Evolutionary conservation across 2,888 invertebrate genomes (phyloP).

Genomic region (Platycheirus rosarum): DNA sequence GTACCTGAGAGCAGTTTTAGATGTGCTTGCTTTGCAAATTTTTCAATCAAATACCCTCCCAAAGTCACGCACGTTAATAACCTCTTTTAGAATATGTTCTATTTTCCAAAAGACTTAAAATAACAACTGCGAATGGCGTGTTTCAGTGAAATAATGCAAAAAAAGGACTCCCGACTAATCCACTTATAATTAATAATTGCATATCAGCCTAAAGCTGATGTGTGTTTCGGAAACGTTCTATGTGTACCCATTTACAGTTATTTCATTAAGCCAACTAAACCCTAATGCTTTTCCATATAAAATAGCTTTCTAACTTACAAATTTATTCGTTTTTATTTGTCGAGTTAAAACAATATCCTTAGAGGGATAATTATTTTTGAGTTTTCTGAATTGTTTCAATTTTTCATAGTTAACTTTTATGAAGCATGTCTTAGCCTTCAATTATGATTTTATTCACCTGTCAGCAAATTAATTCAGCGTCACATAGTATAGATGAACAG

Average conservation of each 20-base stretch:
- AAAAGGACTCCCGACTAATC: constrained; percentile 8
- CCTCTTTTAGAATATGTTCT: constrained; percentile 4
- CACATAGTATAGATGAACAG: constrained; percentile 12
- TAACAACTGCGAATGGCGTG: constrained; percentile 45
- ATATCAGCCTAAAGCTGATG: constrained; percentile 39
- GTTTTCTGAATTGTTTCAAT: constrained; percentile 36
- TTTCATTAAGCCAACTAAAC: constrained; percentile 15
- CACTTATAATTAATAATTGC: constrained; percentile 61
- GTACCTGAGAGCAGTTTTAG: constrained; percentile 22
- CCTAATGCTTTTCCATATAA: neutral
- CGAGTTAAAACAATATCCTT: constrained; percentile 6
- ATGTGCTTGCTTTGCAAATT: constrained; percentile 32
- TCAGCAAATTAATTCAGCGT: constrained; percentile 56
- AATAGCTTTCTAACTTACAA: no score
- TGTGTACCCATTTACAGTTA: constrained; percentile 43
- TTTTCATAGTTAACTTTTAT: constrained; percentile 32
- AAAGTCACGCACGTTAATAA: constrained; percentile 13
- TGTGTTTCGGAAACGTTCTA: constrained; percentile 44
- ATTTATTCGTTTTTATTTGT: constrained; percentile 10
- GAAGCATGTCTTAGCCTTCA: constrained; percentile 33
- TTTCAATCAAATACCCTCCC: constrained; percentile 27
- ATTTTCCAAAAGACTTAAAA: constrained; percentile 23
- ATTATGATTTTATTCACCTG: constrained; percentile 33
- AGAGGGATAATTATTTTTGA: constrained; percentile 40
- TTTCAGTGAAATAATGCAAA: constrained; percentile 17